Conservation (phyloP, 2,113 vertebrate genomes). For the Carlito syrichta region DNA sequence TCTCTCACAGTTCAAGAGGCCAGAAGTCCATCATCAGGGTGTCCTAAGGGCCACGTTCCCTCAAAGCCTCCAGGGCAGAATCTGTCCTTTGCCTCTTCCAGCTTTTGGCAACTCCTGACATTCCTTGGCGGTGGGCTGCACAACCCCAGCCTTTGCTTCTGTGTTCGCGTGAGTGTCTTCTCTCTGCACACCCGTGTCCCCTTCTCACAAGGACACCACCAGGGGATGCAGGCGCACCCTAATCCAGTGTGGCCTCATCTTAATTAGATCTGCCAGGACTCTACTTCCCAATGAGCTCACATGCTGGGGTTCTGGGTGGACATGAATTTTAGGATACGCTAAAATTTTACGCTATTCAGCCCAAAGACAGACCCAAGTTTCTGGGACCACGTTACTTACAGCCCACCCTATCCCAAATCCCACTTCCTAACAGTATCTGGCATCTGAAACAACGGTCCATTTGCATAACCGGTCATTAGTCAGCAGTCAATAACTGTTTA, state of each 20-base stretch:
- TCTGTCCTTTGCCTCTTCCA: too few relatives aligned
- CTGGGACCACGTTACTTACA: background rate
- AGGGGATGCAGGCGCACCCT: background rate
- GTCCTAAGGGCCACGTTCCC: background rate
- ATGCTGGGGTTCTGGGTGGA: background rate
- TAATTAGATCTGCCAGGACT: background rate
- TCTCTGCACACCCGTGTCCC: background rate
- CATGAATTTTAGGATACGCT: background rate
- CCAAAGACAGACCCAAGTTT: background rate
- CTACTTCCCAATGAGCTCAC: background rate
- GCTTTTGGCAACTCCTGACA: background rate
- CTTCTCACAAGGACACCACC: background rate
- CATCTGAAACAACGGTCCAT: background rate
- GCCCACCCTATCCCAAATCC: too few relatives aligned
- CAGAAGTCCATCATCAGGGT: background rate
- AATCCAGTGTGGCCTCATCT: background rate
- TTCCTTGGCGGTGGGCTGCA: background rate
- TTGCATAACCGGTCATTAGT: background rate
- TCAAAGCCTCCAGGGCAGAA: background rate
- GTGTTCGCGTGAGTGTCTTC: too few relatives aligned
- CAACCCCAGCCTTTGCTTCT: background rate
- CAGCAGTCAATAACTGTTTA: background rate
- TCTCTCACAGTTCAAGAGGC: background rate
- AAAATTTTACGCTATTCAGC: too few relatives aligned
- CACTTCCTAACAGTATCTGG: background rate